Evolutionary conservation across 2,113 vertebrate genomes (phyloP).

Genomic region (Dermatemys mawii): DNA sequence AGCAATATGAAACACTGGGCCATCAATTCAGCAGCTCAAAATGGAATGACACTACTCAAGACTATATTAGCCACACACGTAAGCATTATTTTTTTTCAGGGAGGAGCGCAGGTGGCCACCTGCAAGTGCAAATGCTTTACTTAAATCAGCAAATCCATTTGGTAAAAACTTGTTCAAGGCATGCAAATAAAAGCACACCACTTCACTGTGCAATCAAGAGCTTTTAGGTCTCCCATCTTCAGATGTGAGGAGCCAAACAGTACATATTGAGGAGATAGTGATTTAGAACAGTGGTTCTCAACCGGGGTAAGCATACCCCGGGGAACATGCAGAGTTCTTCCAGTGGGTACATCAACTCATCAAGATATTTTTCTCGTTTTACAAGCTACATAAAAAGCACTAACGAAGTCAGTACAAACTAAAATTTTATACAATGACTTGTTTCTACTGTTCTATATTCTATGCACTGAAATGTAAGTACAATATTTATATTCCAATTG

Average conservation of each 20-base stretch:
- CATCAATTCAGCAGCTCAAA: neutral
- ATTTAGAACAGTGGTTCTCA: slow-evolving; percentile 42
- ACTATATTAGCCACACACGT: slow-evolving; percentile 33
- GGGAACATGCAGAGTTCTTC: too few relatives aligned
- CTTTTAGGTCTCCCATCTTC: slow-evolving; percentile 18
- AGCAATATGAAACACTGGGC: too few relatives aligned
- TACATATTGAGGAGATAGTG: slow-evolving; percentile 23
- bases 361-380: too few relatives aligned
- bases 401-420: too few relatives aligned
- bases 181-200: slow-evolving; percentile 44
- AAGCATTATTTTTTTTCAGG: neutral
- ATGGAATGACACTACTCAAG: slow-evolving; percentile 44
- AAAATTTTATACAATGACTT: too few relatives aligned
- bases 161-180: slow-evolving; percentile 49
- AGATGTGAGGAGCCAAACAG: slow-evolving; percentile 25
- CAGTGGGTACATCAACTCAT: too few relatives aligned
- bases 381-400: too few relatives aligned
- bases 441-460: too few relatives aligned
- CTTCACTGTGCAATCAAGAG: slow-evolving; percentile 47
- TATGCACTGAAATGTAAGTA: too few relatives aligned
- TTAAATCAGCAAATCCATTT: slow-evolving; percentile 47
- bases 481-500: too few relatives aligned
- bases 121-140: slow-evolving; percentile 58
- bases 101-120: slow-evolving; percentile 11
- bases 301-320: too few relatives aligned